Evolutionary conservation across 23 tunicate species (phyloP).

Genomic region (Oikopleura albicans): DNA sequence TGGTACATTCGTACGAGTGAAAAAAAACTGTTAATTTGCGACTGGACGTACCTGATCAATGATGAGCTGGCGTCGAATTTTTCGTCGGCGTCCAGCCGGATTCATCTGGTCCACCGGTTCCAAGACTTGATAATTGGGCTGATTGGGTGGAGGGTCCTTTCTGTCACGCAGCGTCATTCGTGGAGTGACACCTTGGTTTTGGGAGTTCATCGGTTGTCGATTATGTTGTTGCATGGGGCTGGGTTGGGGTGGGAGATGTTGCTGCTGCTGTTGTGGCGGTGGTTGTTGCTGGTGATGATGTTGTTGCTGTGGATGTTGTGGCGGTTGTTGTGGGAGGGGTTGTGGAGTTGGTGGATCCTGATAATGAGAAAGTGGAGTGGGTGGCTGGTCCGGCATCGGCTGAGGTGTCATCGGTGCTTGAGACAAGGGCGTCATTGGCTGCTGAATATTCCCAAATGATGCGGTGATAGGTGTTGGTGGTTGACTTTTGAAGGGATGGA

Average conservation of each 20-base stretch:
- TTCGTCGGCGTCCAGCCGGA: neutral
- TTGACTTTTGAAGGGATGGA: neutral
- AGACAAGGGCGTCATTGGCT: conserved; percentile 4
- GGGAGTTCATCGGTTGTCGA: neutral
- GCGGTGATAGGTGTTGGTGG: conserved; percentile 7
- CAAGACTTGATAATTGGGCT: neutral
- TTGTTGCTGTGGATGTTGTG: neutral
- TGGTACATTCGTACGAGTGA: no score
- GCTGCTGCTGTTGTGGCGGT: neutral
- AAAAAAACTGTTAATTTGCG: no score
- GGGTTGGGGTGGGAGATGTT: neutral
- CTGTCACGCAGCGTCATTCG: neutral
- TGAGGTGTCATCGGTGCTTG: neutral
- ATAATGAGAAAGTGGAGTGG: neutral
- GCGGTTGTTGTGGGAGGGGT: neutral
- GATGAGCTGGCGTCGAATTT: neutral
- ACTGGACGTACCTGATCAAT: conserved; percentile 19
- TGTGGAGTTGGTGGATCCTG: neutral
- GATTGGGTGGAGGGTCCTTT: neutral
- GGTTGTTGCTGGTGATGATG: neutral
- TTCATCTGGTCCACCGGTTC: neutral
- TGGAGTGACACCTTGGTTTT: no score
- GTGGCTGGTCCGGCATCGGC: neutral
- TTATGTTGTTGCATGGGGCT: neutral
- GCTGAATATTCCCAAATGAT: neutral